Percentiles rank a stretch among this genome's conserved stretches.
Conservation (phyloP, 2,888 invertebrate genomes). For the Dinocampus coccinellae region DNA sequence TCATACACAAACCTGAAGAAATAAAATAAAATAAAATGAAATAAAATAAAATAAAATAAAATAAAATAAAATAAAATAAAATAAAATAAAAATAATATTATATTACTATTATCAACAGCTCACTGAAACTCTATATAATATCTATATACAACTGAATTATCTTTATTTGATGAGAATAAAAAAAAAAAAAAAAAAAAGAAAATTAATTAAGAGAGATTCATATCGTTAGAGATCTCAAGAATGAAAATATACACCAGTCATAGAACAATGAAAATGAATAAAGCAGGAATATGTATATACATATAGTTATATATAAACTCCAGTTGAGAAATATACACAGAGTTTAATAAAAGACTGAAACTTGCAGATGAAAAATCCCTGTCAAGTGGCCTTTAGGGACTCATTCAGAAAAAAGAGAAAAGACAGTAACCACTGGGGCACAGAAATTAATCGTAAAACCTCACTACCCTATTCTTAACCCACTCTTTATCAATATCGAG, state of each 20-base stretch:
- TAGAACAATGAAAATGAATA: neutral
- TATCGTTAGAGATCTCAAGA: neutral
- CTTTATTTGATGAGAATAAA: neutral
- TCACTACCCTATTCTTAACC: neutral
- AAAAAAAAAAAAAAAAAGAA: neutral
- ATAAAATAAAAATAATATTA: neutral
- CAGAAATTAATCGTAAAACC: neutral
- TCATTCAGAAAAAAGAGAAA: neutral
- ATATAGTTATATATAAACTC: neutral
- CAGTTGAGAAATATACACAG: neutral
- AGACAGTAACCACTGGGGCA: neutral
- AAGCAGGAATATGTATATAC: neutral
- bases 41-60: no score
- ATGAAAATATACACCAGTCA: neutral
- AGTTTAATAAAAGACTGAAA: neutral
- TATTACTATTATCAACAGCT: neutral
- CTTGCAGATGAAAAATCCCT: neutral
- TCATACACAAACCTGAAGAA: no score
- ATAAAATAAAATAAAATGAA: no score
- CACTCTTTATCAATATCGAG: neutral
- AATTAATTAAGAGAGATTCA: neutral
- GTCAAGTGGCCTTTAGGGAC: slow-evolving; percentile 1
- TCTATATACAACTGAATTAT: neutral
- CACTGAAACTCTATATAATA: neutral
- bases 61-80: no score